Evolutionary conservation across 2,113 vertebrate species (phyloP).

Genomic region (Piprites chloris): DNA sequence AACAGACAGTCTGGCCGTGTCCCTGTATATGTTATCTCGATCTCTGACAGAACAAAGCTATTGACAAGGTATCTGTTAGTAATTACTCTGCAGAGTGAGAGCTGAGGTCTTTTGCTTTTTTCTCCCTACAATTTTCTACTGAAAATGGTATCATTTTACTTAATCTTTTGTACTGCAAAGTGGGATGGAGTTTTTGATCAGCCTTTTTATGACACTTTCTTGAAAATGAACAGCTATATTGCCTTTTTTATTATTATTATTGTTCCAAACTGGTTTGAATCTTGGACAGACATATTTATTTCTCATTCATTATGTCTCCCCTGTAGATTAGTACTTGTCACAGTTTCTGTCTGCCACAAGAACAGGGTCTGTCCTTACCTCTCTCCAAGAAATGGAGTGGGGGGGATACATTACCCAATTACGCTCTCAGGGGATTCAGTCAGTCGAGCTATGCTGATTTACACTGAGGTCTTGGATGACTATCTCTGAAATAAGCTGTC

Average conservation of each 20-base stretch:
- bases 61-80: slow-evolving; percentile 2
- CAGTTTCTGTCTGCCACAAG: not conserved
- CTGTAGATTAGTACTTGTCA: not conserved
- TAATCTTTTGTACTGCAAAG: slow-evolving; percentile 20
- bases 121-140: slow-evolving; percentile 3
- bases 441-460: slow-evolving; percentile 30
- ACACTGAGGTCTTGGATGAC: not conserved
- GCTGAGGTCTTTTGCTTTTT: slow-evolving; percentile 17
- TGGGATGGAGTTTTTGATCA: slow-evolving; percentile 32
- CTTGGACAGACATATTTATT: not conserved
- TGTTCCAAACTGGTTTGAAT: not conserved
- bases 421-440: not conserved
- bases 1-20: slow-evolving; percentile 39
- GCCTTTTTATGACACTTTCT: not conserved
- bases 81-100: slow-evolving; percentile 1
- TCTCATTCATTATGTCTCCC: not conserved
- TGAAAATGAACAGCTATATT: not conserved
- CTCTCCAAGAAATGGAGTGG: not conserved
- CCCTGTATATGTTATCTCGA: not conserved
- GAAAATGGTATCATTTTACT: slow-evolving; percentile 42
- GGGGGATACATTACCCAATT: not conserved
- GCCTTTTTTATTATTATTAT: not conserved
- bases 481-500: slow-evolving; percentile 43
- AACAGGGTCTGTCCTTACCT: not conserved
- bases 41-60: slow-evolving; percentile 54